Evolutionary conservation across 2,113 vertebrate species (phyloP), one percentile per base, ranked within the genome.

Genomic region (Equus quagga): DNA sequence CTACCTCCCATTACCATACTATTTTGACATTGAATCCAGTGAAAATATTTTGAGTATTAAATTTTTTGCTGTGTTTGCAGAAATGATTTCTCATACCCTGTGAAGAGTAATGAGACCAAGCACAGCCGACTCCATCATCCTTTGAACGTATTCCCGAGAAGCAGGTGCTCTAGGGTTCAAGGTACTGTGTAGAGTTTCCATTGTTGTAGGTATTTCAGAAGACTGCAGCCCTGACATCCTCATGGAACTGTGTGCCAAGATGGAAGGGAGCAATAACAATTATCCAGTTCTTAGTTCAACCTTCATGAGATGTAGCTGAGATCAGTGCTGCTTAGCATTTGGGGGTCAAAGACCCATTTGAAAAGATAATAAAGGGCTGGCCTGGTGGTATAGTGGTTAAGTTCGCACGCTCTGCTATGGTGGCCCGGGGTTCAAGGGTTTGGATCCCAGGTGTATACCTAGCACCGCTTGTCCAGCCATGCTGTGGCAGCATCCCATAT

Each of bases 21-120:
- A 12, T 44, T 96, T 97, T 81, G 78, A 93, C 83, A 64, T 54
- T 54, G 60, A 65, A 56, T 44, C 46, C 41, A 31, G 1, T 84
- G 15, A 84, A 88, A 62, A 41, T 76, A 89, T 64, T 67, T 94
- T n/a, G 19, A 73, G 31, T 58, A 60, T 81, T 65, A 60, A 14
- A n/a, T 64, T 79, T 65, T 86, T 58, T 94, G 78, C n/a, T 26
- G 41, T 49, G 17, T 1, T 69, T 49, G 18, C 23, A 67, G 92
- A 82, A 86, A 62, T 65, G 26, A 70, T 67, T 80, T 89, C 49
- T 97, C 54, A 65, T 17, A 58, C 23, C 24, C 14, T 24, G 5
- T 73, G 8, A 33, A 83, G 62, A 92, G 81, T 93, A 51, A 56
- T 70, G 70, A 86, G 86, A 14, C 11, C 36, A 49, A 31, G 19